Evolutionary conservation across 92 coral and sea anemone species (phyloP).

Genomic region (Galaxea fascicularis): DNA sequence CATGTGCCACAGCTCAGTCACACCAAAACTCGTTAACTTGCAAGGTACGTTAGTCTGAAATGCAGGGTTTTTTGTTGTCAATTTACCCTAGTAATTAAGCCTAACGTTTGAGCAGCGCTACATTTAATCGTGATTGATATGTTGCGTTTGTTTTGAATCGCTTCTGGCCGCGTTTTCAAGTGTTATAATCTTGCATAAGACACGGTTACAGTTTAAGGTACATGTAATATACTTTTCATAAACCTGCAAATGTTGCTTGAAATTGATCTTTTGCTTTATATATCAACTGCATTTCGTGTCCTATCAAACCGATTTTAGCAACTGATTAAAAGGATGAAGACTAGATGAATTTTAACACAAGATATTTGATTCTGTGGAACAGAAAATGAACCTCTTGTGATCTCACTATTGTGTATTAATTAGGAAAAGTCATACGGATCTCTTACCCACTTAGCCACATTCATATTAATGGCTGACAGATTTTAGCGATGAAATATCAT

Average conservation of each 20-base stretch:
- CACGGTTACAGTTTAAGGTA: background rate
- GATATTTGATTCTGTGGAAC: no score
- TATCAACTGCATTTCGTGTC: no score
- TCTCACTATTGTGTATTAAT: no score
- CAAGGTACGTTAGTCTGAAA: conserved; percentile 2
- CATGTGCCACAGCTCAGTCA: background rate
- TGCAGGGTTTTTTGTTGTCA: background rate
- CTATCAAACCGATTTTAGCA: no score
- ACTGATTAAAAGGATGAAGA: no score
- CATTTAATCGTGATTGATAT: background rate
- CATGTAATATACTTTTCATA: no score
- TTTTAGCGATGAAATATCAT: background rate
- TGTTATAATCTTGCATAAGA: background rate
- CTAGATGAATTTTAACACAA: no score
- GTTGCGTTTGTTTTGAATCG: background rate
- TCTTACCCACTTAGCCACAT: no score
- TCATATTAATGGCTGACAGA: no score
- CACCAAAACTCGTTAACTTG: background rate
- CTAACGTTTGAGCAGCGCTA: background rate
- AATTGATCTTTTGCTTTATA: no score
- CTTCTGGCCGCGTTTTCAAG: background rate
- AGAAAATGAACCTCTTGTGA: no score
- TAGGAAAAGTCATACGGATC: no score
- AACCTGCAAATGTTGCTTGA: background rate
- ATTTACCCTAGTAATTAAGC: background rate